Conservation (phyloP, 1,140 invertebrate species). For the Drosophila auraria region DNA sequence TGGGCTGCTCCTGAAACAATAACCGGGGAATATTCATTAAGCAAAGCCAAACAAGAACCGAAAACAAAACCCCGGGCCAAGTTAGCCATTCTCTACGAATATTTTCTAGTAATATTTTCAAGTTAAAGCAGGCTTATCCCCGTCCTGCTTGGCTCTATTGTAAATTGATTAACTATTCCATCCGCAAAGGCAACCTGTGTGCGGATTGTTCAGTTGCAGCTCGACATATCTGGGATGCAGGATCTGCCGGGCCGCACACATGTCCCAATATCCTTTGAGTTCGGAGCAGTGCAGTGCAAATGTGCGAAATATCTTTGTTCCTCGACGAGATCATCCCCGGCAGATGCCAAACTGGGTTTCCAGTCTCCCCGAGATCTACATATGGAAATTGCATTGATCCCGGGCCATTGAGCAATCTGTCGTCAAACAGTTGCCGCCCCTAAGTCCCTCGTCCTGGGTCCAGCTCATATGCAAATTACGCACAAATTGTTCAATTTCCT, state of each 20-base stretch:
- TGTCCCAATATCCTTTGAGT: conserved; percentile 55
- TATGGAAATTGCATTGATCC: conserved; percentile 64
- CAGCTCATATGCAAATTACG: conserved; percentile 73
- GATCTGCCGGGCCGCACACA: conserved; percentile 57
- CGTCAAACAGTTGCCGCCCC: conserved; percentile 80
- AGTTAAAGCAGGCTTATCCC: conserved; percentile 80
- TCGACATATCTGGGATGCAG: conserved; percentile 40
- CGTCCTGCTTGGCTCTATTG: conserved; percentile 50
- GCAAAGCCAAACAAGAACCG: conserved; percentile 57
- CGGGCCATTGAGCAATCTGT: conserved; percentile 79
- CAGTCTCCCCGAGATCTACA: conserved; percentile 25
- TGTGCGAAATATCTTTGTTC: conserved; percentile 77
- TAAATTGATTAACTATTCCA: conserved; percentile 69
- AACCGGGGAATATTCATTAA: conserved; percentile 69
- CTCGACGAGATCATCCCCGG: conserved; percentile 70
- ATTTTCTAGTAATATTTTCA: conserved; percentile 74
- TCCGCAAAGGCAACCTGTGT: conserved; percentile 56
- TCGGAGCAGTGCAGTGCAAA: conserved; percentile 59
- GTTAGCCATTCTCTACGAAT: conserved; percentile 61
- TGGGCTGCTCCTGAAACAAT: conserved; percentile 59
- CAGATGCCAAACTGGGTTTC: conserved; percentile 50
- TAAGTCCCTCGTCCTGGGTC: conserved; percentile 50
- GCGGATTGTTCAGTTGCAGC: conserved; percentile 69
- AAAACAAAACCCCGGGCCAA: conserved; percentile 65
- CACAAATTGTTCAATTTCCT: conserved; percentile 80